Percentiles rank a stretch among this genome's conserved stretches.
Conservation (phyloP, 2,888 invertebrate species). For the Andrena haemorrhoa region DNA sequence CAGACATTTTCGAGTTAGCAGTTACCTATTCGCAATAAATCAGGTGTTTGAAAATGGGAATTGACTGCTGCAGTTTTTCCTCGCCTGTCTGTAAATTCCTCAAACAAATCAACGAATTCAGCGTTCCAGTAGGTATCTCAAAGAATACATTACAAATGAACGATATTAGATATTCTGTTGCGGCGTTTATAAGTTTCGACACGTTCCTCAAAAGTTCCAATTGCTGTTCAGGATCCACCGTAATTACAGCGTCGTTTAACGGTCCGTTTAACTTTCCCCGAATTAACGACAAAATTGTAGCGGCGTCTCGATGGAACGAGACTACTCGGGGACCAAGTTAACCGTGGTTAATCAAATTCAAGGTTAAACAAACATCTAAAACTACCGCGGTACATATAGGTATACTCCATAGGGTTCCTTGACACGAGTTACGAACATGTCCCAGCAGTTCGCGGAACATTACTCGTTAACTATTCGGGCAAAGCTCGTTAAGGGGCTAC, state of each 20-base stretch:
- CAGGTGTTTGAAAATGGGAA: neutral
- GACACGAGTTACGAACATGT: neutral
- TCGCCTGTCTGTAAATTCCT: neutral
- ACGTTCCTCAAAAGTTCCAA: neutral
- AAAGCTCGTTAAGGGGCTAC: conserved; percentile 15
- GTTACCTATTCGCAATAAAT: neutral
- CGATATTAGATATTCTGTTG: neutral
- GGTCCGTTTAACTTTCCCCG: conserved; percentile 4
- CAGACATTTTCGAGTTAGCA: too few relatives aligned
- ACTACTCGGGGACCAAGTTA: neutral
- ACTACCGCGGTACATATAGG: neutral
- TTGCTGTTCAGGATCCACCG: neutral
- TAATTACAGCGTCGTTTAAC: neutral
- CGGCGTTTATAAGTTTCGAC: neutral
- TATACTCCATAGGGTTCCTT: conserved; percentile 3
- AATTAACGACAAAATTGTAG: conserved; percentile 24
- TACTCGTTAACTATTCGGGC: conserved; percentile 2
- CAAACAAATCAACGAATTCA: neutral
- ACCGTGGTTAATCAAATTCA: conserved; percentile 17
- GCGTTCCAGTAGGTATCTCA: neutral
- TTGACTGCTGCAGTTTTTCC: neutral
- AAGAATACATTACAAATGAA: neutral
- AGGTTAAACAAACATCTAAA: conserved; percentile 29
- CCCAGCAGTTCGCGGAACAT: neutral
- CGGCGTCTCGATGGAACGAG: neutral